Conservation (phyloP, 2,888 invertebrate species). For the Cinara cedri region DNA sequence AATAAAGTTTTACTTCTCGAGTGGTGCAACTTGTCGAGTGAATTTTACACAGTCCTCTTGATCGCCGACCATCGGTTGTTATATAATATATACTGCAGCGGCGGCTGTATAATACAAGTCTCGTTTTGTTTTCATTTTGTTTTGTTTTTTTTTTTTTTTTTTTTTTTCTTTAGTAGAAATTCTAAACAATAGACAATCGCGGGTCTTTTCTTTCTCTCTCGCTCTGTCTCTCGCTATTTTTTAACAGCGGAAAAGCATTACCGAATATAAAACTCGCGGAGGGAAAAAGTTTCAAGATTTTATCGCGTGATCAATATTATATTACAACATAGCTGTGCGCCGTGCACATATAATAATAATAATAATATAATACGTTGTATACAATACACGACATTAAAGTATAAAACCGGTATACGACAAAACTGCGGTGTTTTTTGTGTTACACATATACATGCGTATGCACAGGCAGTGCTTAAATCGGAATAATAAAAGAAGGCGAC, state of each 20-base stretch:
- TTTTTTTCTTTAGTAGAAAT: background rate
- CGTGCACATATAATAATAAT: too few relatives aligned
- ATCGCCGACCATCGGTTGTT: background rate
- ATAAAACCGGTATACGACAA: too few relatives aligned
- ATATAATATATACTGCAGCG: background rate
- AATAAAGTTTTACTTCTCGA: constrained; percentile 18
- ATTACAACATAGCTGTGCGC: too few relatives aligned
- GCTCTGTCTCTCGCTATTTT: background rate
- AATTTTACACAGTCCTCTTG: background rate
- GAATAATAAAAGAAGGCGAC: too few relatives aligned
- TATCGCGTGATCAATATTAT: background rate
- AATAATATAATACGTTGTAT: too few relatives aligned
- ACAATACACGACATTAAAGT: too few relatives aligned
- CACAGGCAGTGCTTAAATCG: too few relatives aligned
- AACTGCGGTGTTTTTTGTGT: too few relatives aligned
- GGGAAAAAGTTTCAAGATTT: constrained; percentile 5
- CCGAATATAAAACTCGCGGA: background rate
- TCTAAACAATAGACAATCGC: background rate
- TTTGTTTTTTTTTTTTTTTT: background rate
- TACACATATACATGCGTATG: too few relatives aligned
- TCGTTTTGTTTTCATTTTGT: constrained; percentile 3
- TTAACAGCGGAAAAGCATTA: background rate
- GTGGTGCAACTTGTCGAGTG: background rate
- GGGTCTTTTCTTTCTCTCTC: background rate
- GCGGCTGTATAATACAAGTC: background rate